These are phyloP conservation scores for Diarsia dahlii DNA, from an alignment of 2,888 invertebrate genomes.

Conservation along the genomic window DNA sequence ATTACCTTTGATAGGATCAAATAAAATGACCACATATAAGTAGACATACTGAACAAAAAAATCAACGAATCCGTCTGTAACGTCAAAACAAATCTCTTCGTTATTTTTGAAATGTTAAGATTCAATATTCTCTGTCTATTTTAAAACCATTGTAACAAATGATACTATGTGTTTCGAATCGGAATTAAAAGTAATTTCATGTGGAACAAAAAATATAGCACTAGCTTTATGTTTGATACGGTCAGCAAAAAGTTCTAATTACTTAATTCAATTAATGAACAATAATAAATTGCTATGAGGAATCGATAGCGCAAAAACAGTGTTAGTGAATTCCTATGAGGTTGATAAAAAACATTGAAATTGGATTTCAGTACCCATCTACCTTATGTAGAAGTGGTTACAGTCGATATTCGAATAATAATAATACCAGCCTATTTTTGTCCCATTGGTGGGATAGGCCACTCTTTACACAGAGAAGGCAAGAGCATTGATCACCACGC, in stretches of 20 bases:
- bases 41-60: conserved; percentile 44
- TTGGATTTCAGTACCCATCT: neutral
- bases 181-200: conserved; percentile 56
- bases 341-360: neutral
- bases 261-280: conserved; percentile 65
- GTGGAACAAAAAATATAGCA: conserved; percentile 45
- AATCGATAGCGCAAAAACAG: conserved; percentile 31
- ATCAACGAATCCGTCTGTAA: conserved; percentile 12
- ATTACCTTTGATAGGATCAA: conserved; percentile 53
- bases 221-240: conserved; percentile 22
- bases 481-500: too few relatives aligned
- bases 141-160: conserved; percentile 21
- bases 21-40: conserved; percentile 52
- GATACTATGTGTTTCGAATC: conserved; percentile 43
- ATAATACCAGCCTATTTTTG: too few relatives aligned
- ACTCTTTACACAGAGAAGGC: too few relatives aligned
- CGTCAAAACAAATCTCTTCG: conserved; percentile 9
- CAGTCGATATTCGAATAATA: too few relatives aligned
- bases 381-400: neutral
- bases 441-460: too few relatives aligned
- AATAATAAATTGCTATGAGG: conserved; percentile 35
- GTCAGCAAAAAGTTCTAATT: conserved; percentile 62
- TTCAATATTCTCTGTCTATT: conserved; percentile 7
- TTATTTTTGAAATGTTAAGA: neutral
- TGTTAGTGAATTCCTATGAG: neutral